These are phyloP conservation scores for Gymnobelideus leadbeateri DNA, from an alignment of 2,113 vertebrate genomes.

Conservation along the genomic window DNA sequence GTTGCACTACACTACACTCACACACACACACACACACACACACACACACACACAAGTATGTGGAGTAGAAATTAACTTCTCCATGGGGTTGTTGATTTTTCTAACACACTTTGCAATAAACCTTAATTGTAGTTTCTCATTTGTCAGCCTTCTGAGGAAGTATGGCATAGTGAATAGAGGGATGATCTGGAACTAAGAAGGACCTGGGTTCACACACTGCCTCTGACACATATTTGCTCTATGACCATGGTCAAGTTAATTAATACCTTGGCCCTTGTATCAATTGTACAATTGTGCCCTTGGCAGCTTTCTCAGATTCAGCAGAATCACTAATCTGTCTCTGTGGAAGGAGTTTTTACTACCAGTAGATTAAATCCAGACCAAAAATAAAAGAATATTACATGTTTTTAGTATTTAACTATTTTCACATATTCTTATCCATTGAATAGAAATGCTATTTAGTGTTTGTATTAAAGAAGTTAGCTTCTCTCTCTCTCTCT, in stretches of 20 bases:
- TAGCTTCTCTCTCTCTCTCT: no score
- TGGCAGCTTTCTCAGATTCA: not conserved
- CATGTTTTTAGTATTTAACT: not conserved
- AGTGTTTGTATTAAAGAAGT: not conserved
- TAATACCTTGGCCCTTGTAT: not conserved
- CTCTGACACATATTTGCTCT: not conserved
- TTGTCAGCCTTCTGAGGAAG: not conserved
- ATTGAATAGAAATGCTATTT: conserved; percentile 30
- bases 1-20: not conserved
- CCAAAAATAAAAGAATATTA: not conserved
- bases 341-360: not conserved
- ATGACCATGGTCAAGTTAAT: not conserved
- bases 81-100: not conserved
- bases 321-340: not conserved
- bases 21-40: not conserved
- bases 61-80: not conserved
- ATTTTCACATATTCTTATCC: not conserved
- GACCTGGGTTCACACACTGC: not conserved
- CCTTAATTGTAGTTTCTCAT: not conserved
- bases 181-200: not conserved
- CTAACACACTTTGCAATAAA: not conserved
- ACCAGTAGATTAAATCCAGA: not conserved
- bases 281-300: no score
- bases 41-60: not conserved
- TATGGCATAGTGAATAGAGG: not conserved